A percentile compares a stretch with the other conserved stretches of the same genome.
Conservation (phyloP, 2,113 vertebrate species). For the Natator depressus region DNA sequence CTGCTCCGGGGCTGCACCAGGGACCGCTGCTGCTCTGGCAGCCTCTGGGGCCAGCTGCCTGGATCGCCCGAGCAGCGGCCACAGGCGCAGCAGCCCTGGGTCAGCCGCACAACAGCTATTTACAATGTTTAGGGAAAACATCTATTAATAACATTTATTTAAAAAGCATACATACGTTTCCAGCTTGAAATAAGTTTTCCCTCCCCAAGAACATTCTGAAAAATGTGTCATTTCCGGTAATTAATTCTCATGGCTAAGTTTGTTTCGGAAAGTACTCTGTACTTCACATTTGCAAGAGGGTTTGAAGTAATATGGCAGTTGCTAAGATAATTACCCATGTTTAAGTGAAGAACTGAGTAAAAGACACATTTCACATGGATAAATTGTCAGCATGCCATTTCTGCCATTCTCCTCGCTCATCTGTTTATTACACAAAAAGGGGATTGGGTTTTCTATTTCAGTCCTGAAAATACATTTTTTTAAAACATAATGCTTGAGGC, state of each 20-base stretch:
- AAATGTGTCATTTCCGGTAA: neutral
- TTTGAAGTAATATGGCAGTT: neutral
- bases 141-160: neutral
- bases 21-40: too few species aligned
- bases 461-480: neutral
- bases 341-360: neutral
- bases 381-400: neutral
- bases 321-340: neutral
- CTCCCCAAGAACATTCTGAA: neutral
- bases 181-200: neutral
- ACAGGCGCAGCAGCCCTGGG: too few species aligned
- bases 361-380: neutral
- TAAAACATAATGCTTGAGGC: neutral
- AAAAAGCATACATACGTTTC: neutral
- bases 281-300: neutral
- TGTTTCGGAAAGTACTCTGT: neutral
- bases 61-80: too few species aligned
- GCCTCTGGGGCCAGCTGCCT: too few species aligned
- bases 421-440: neutral
- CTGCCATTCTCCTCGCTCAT: neutral
- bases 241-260: neutral
- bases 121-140: neutral
- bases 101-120: neutral
- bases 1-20: too few species aligned
- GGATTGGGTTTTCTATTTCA: neutral